Percentiles rank a stretch among this genome's conserved stretches.
phyloP scores from a whole-genome alignment of 2,888 invertebrate genomes.

The Nemotelus pantherinus region DNA sequence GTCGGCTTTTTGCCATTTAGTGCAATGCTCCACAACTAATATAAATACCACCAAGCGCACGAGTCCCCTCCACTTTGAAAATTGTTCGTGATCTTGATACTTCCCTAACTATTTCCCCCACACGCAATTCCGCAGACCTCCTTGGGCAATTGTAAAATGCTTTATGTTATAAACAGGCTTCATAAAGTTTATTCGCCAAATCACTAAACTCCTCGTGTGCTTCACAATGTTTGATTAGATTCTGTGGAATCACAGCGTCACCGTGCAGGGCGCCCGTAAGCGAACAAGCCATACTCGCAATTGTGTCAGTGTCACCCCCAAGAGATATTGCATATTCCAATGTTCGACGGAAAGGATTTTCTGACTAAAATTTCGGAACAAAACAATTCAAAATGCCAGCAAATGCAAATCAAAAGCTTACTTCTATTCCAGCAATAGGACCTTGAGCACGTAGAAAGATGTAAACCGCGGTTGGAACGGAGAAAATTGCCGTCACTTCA shows the following conservation, averaged over 20 bases:
- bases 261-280: slow-evolving; percentile 76
- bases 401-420: slow-evolving; percentile 54
- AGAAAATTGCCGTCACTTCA: slow-evolving; percentile 71
- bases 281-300: slow-evolving; percentile 78
- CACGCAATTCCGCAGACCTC: too few species aligned
- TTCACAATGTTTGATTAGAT: slow-evolving; percentile 71
- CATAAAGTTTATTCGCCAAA: slow-evolving; percentile 67
- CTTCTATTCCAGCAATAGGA: slow-evolving; percentile 66
- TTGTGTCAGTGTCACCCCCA: slow-evolving; percentile 82
- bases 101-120: too few species aligned
- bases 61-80: too few species aligned
- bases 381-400: not conserved
- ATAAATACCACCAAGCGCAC: too few species aligned
- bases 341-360: slow-evolving; percentile 71
- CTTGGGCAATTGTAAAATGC: too few species aligned
- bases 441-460: slow-evolving; percentile 71
- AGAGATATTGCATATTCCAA: slow-evolving; percentile 76
- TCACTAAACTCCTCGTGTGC: slow-evolving; percentile 66
- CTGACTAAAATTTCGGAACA: slow-evolving; percentile 62
- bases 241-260: slow-evolving; percentile 66
- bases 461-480: slow-evolving; percentile 78
- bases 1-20: slow-evolving; percentile 66
- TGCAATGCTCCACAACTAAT: too few species aligned
- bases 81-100: too few species aligned
- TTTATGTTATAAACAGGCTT: slow-evolving; percentile 27